Base-by-base conservation (phyloP, 2,113 vertebrate genomes). In the Planiliza haematocheilus region DNA sequence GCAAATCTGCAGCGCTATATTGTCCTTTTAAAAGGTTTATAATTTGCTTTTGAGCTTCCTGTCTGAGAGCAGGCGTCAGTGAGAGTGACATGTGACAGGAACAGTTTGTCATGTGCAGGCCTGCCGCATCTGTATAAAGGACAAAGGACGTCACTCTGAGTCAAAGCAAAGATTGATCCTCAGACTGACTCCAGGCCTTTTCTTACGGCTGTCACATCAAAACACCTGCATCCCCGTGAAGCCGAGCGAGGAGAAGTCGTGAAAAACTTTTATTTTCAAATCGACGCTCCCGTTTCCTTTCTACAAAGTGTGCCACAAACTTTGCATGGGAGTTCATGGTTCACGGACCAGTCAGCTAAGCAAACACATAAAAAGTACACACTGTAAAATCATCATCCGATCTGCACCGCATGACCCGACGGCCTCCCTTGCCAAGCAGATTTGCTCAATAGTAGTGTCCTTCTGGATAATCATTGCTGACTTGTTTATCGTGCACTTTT, bases 101-200 rank as follows among this genome's bases (percentile, higher is more conserved):
- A 45, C 55, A 12, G 21, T 41, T 59, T 58, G 17, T 55, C 63
- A 36, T 8, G 57, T 37, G 7, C 24, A 42, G 62, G 24, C 67
- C 72, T 60, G 0, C 55, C 38, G 56, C 56, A 34, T 36, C 38
- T 39, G 41, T 24, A 58, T 51, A 67, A 64, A 72, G 67, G 79
- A 75, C 75, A 50, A 77, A 70, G 76, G 76, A 76, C 72, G 43
- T 64, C 66, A 64, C 45, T 63, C 52, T 39, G 36, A 67, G 72
- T 70, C 59, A 59, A 12, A 67, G 55, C 14, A 34, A 36, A 70
- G 50, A 39, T 10, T 80, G 77, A 83, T 86, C 60, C 24, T 70
- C 39, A 49, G 14, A 50, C 43, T 72, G 51, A 51, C 71, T 73
- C n/a, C 10, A 1, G 65, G 68, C 49, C 60, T n/a, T 58, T 64